Base-by-base conservation (phyloP, 1,140 invertebrate species). In the Drosophila kikkawai region DNA sequence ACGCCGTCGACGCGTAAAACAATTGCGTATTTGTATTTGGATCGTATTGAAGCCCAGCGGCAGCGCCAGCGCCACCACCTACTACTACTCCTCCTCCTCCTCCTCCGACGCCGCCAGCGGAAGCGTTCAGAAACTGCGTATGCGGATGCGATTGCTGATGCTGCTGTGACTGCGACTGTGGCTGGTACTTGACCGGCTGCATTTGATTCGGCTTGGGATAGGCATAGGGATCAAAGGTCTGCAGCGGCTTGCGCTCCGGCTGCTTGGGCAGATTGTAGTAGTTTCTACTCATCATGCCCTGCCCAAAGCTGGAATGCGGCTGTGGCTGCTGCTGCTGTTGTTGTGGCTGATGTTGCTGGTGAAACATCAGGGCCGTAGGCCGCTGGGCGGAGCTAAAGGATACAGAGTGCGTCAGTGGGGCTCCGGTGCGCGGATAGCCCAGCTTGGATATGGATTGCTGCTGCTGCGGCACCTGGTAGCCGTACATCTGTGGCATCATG, bases 181-280 rank as follows among this genome's bases (percentile, higher is more conserved):
- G 75, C 58, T 92, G 91, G 65, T 91, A 88, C 75, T 88, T 87
- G 64, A 61, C 56, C 47, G 76, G 56, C 45, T 85, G 80, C 64
- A 82, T 90, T 58, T 75, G 74, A 75, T 73, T 91, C 32, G 88
- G 82, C 51, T 88, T 83, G 47, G 81, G 79, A 76, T 88, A 92
- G 29, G 80, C 80, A 78, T 91, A 93, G 22, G 92, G 88, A 86
- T 93, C 92, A 55, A 92, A 93, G 69, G 91, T 91, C 67, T 91
- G 91, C 44, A 93, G 70, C 29, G 91, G 74, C 71, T 92, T 91
- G 12, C 91, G 83, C 13, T 92, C 91, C 19, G 81, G 68, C 42
- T 75, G 78, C 60, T 90, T 88, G 56, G 84, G 85, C 37, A 90
- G 42, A 66, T 90, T 90, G 39, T 90, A 90, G 37, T 82, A 90